phyloP scores from a whole-genome alignment of 2,797 vertebrate species.

The Cuculus canorus region DNA sequence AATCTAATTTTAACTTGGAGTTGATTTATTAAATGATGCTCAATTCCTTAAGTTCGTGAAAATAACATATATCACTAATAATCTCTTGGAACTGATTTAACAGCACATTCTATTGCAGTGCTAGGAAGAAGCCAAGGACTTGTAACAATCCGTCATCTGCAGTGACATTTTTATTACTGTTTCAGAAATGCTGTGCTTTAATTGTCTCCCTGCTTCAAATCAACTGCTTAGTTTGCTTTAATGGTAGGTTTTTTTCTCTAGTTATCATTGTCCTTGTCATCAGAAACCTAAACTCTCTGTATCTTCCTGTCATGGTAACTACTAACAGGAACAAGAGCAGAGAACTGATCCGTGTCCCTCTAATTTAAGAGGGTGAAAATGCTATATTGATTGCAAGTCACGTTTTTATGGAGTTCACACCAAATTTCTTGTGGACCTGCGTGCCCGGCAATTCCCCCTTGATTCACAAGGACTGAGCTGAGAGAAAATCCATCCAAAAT shows the following conservation, averaged over 20 bases:
- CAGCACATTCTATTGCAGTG: constrained; percentile 25
- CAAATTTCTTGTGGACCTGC: constrained; percentile 2
- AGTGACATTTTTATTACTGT: constrained; percentile 71
- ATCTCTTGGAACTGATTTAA: constrained; percentile 66
- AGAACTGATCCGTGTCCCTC: background rate
- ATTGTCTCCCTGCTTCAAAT: constrained; percentile 67
- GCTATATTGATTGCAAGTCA: constrained; percentile 22
- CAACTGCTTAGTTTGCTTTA: constrained; percentile 45
- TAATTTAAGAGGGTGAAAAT: constrained; percentile 39
- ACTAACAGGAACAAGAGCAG: background rate
- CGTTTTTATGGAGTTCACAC: constrained; percentile 20
- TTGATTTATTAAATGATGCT: constrained; percentile 54
- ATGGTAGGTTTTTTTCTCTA: background rate
- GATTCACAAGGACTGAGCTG: background rate
- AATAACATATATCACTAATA: constrained; percentile 62
- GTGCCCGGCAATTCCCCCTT: background rate
- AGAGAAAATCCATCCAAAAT: constrained; percentile 33
- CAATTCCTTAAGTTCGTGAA: constrained; percentile 41
- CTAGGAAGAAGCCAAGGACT: constrained; percentile 66
- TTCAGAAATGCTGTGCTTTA: constrained; percentile 66
- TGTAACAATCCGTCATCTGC: constrained; percentile 62
- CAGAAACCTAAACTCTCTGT: background rate
- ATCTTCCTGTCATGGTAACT: background rate
- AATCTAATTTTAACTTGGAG: constrained; percentile 20
- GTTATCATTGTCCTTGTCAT: constrained; percentile 12